phyloP scores from a whole-genome alignment of 2,888 invertebrate species.

The Fabriciana adippe region DNA sequence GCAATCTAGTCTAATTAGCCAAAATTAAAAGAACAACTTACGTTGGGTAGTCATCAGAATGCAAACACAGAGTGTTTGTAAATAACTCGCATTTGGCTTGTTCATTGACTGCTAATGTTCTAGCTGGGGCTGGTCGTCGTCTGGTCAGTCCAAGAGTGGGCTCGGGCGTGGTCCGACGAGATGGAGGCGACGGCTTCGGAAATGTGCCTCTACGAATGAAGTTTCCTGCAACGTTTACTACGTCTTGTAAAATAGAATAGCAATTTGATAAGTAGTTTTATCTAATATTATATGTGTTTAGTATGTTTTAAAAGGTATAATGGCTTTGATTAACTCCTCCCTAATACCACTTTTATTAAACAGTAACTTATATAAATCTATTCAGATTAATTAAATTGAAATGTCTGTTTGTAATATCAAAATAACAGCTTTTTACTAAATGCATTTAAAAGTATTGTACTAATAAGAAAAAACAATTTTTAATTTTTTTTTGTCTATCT shows the following conservation, averaged over 20 bases:
- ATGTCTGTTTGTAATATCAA: too few species aligned
- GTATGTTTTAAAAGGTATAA: too few species aligned
- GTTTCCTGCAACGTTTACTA: conserved; percentile 51
- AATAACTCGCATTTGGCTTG: conserved; percentile 85
- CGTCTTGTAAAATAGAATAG: background rate
- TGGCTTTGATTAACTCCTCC: background rate
- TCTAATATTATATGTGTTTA: background rate
- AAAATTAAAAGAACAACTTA: conserved; percentile 69
- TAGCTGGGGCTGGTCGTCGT: conserved; percentile 57
- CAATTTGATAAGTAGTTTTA: background rate
- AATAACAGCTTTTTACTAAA: too few species aligned
- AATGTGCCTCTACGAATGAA: conserved; percentile 66
- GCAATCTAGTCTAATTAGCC: background rate
- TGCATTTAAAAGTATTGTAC: too few species aligned
- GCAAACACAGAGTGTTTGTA: conserved; percentile 87
- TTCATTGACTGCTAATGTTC: conserved; percentile 56
- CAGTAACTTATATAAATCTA: too few species aligned
- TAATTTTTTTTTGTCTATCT: too few species aligned
- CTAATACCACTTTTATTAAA: too few species aligned
- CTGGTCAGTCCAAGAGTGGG: conserved; percentile 49
- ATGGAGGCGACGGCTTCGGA: conserved; percentile 52
- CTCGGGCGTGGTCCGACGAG: conserved; percentile 62
- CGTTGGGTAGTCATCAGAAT: conserved; percentile 89
- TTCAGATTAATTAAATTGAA: too few species aligned
- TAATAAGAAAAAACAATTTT: too few species aligned